Evolutionary conservation across 2,888 invertebrate species (phyloP), one percentile per base, ranked within the genome.

Genomic region (Ornithoptera alexandrae): DNA sequence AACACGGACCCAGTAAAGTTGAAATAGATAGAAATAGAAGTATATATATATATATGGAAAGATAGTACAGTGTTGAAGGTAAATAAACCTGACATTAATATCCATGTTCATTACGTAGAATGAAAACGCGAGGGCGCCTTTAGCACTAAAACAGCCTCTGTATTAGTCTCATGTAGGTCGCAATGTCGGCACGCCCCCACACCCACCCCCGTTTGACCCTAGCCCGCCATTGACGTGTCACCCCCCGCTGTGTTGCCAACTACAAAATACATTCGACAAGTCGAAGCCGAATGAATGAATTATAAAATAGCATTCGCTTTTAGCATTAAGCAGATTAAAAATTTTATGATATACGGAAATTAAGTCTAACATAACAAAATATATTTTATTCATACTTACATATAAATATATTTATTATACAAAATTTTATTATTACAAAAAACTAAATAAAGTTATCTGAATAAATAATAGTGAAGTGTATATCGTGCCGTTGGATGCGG

Each of bases 81-180:
- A 67, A 70, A 67, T 70, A 67, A 67, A 63, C 67, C 72, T 64
- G 66, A 67, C 65, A 67, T 67, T 60, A 72, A 65, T 70, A 56
- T 59, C 66, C 64, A 65, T 53, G 39, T 57, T 62, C 65, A 61
- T 69, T 67, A 75, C 75, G 73, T 71, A 73, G 74, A 76, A 73
- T 77, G 76, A 75, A 75, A 74, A 73, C 73, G 75, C 77, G 78
- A 80, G 79, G 78, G 78, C 77, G 79, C 78, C 81, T 82, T 83
- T 83, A 81, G 83, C 75, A 77, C 77, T 83, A 81, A 81, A 83
- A 82, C 77, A 81, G 74, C 81, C 79, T 79, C 78, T 82, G 84
- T 86, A 87, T 87, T 77, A 77, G 77, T 75, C 77, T 79, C 81
- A 84, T 86, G 84, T 85, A 87, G 85, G 84, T 81, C 82, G 80